Base-by-base conservation (phyloP, 2,888 invertebrate species). In the Lucinisca nassula region DNA sequence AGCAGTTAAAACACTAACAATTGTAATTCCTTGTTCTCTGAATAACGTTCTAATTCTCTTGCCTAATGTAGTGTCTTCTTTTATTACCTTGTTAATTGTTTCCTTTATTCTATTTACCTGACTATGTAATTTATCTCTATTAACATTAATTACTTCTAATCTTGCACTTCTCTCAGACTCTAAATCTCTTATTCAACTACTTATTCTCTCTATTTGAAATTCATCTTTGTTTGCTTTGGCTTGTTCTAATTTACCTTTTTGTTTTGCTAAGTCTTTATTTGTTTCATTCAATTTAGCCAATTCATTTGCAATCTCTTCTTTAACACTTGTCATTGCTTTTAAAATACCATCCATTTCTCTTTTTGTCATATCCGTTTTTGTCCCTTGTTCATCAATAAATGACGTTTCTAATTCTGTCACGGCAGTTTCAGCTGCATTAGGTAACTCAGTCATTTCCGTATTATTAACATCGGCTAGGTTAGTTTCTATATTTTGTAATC, bases 21-120 rank as follows among this genome's bases (percentile, higher is more conserved):
- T 82, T 6, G 85, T 85, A 49, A 85, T 82, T 40, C 85, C 85
- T 70, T 86, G 85, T 76, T 82, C 85, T 75, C 82, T 82, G 72
- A 86, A 86, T 70, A 86, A 79, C n/a, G 79, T 82, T 76, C 55
- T 82, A 32, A 82, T 58, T 74, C 79, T 86, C 55, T 86, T 4
- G 45, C 67, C 79, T 24, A 82, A 45, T 40, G 82, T 86, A 14
- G 40, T 70, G 67, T 85, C 82, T 82, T 81, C 85, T 38, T 78
- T 78, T 14, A 82, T 61, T 21, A 85, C 55, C 45, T 73, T 81
- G 37, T 78, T 77, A 30, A 85, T 77, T 21, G 79, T 84, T 51
- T 87, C 80, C 38, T 81, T 73, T 27, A 83, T 80, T 24, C 79
- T 82, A 73, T 79, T 80, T 21, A 86, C 72, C 55, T 86, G 85